A percentile compares a stretch with the other conserved stretches of the same genome.
Conservation (phyloP, 2,797 vertebrate species). For the Pangasius krempfi region DNA sequence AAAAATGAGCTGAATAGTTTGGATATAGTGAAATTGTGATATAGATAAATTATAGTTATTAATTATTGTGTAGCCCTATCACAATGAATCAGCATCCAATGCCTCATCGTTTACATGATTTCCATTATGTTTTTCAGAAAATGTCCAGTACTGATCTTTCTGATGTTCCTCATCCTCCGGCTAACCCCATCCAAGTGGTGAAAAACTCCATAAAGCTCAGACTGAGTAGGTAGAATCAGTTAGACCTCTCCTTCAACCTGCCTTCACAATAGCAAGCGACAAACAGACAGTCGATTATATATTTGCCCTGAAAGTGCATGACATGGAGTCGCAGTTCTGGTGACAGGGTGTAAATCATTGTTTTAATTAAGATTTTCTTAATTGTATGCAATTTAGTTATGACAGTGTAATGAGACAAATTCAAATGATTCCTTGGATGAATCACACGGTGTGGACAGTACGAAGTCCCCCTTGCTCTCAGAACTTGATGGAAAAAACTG, state of each 20-base stretch:
- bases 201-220: constrained; percentile 88
- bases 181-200: constrained; percentile 80
- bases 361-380: not conserved
- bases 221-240: constrained; percentile 81
- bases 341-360: not conserved
- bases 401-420: not conserved
- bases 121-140: constrained; percentile 67
- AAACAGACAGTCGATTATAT: not conserved
- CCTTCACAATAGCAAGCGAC: constrained; percentile 19
- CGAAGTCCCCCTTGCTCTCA: not conserved
- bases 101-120: not conserved
- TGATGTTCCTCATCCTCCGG: constrained; percentile 79
- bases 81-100: not conserved
- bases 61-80: not conserved
- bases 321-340: not conserved
- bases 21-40: not conserved
- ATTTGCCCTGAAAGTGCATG: not conserved
- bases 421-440: not conserved
- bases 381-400: not conserved
- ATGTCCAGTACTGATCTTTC: constrained; percentile 79
- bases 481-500: not conserved
- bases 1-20: not conserved
- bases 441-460: not conserved
- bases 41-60: too few species aligned
- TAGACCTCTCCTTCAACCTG: constrained; percentile 10